phyloP scores from a whole-genome alignment of 2,797 vertebrate genomes.

The Anomalospiza imberbis region DNA sequence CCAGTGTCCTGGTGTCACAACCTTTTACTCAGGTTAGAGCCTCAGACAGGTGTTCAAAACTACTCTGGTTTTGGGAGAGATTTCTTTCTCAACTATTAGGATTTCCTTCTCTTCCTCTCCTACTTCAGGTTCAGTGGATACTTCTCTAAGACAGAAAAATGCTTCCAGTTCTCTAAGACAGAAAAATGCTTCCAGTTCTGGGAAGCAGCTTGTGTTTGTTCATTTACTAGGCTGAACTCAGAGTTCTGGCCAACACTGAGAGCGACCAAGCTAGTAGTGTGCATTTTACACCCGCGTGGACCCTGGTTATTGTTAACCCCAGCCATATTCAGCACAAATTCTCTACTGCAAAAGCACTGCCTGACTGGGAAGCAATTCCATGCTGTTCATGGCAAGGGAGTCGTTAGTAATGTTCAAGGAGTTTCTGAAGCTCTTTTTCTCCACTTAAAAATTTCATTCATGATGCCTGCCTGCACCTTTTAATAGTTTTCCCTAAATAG shows the following conservation, averaged over 20 bases:
- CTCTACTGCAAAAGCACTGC: background rate
- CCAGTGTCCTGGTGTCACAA: background rate
- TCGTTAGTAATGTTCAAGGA: background rate
- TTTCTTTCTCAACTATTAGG: background rate
- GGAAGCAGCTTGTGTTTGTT: background rate
- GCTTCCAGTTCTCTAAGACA: background rate
- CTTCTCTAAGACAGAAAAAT: background rate
- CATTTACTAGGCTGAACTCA: background rate
- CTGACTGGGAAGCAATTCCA: background rate
- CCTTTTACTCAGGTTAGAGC: background rate
- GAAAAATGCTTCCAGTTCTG: background rate
- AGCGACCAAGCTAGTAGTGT: background rate
- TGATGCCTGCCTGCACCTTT: background rate
- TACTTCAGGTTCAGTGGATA: background rate
- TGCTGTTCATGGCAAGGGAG: background rate
- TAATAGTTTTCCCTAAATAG: background rate
- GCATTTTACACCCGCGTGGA: background rate
- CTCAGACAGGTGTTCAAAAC: background rate
- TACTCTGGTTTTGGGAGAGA: background rate
- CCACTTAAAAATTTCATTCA: background rate
- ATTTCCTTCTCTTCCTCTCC: background rate
- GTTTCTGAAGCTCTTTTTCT: background rate
- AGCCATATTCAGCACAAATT: background rate
- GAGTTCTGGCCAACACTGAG: background rate
- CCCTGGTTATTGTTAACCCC: background rate